A percentile compares a stretch with the other conserved stretches of the same genome.
Conservation (phyloP, 2,888 invertebrate genomes). For the Fragum sueziense region DNA sequence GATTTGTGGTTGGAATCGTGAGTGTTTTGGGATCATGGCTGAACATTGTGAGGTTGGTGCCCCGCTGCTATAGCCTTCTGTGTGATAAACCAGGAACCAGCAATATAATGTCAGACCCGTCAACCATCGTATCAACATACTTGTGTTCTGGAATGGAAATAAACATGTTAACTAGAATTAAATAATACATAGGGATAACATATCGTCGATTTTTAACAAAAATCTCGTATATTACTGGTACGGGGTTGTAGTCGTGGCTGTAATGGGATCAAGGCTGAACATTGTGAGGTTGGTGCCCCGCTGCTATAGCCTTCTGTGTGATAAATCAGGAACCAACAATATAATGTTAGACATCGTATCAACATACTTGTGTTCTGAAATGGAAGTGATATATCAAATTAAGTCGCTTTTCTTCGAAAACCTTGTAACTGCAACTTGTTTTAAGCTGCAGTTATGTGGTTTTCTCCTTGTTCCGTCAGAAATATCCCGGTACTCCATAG, state of each 20-base stretch:
- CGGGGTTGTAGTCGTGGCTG: neutral
- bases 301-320: neutral
- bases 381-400: too few relatives aligned
- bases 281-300: constrained; percentile 15
- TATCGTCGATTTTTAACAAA: too few relatives aligned
- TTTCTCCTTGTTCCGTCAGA: too few relatives aligned
- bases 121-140: neutral
- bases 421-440: too few relatives aligned
- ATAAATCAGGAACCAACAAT: constrained; percentile 5
- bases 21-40: neutral
- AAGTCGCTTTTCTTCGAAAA: too few relatives aligned
- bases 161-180: too few relatives aligned
- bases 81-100: constrained; percentile 6
- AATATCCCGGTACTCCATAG: too few relatives aligned
- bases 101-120: neutral
- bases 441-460: too few relatives aligned
- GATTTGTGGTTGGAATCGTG: neutral
- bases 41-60: constrained; percentile 11
- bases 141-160: neutral
- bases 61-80: neutral
- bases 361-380: too few relatives aligned
- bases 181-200: too few relatives aligned
- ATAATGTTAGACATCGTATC: neutral
- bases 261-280: neutral
- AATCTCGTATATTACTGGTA: neutral